These are phyloP conservation scores for Peromyscus attwateri DNA, from an alignment of 2,797 vertebrate genomes.

Conservation along the genomic window DNA sequence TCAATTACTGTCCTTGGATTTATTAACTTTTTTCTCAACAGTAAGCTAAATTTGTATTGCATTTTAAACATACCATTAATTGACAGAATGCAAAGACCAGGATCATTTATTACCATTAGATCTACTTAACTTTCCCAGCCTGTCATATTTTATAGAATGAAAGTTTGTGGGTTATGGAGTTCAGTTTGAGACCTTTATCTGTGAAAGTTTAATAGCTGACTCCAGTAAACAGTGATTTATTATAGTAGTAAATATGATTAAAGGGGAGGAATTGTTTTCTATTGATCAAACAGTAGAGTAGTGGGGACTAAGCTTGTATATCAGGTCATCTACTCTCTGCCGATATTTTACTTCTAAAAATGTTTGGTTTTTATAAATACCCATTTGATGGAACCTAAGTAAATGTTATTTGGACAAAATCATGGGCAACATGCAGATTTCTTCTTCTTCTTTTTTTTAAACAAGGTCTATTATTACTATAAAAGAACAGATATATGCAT, in stretches of 20 bases:
- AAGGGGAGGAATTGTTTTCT: constrained; percentile 35
- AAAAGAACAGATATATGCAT: background rate
- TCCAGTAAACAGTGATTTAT: constrained; percentile 72
- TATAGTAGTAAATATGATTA: constrained; percentile 69
- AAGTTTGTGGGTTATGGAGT: constrained; percentile 65
- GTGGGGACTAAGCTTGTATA: constrained; percentile 49
- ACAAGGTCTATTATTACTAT: background rate
- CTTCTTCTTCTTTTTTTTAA: rapidly evolving
- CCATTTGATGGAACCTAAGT: constrained; percentile 50
- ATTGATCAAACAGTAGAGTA: constrained; percentile 44
- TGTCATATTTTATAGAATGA: constrained; percentile 77
- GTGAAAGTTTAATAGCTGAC: constrained; percentile 75
- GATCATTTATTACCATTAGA: background rate
- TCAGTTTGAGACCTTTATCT: constrained; percentile 69
- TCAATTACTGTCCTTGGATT: constrained; percentile 71
- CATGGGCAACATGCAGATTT: background rate
- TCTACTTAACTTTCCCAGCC: constrained; percentile 24
- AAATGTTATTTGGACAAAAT: background rate
- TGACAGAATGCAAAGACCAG: constrained; percentile 58
- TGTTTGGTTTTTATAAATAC: constrained; percentile 36
- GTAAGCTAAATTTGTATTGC: constrained; percentile 74
- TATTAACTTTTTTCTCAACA: constrained; percentile 69
- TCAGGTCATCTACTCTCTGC: background rate
- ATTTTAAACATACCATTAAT: constrained; percentile 62
- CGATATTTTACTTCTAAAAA: constrained; percentile 63